These are phyloP conservation scores for Crambe crambe DNA, from an alignment of 37 sponge, comb jelly and placozoan species.

Conservation along the genomic window DNA sequence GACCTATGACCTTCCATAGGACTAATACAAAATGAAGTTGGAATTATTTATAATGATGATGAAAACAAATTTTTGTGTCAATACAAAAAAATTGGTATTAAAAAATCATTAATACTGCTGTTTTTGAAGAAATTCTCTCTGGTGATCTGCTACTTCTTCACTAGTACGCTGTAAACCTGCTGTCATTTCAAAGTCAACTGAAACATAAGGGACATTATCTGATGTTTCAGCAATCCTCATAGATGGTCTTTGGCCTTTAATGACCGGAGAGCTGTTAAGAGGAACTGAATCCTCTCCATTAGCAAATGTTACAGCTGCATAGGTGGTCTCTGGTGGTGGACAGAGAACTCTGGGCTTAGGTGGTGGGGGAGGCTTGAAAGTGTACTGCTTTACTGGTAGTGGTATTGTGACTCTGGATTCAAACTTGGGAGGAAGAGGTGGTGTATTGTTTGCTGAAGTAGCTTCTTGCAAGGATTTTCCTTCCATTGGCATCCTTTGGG, in stretches of 20 bases:
- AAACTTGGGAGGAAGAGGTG: conserved; percentile 10
- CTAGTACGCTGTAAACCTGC: neutral
- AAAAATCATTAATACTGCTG: no score
- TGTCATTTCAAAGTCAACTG: conserved; percentile 32
- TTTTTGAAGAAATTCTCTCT: neutral
- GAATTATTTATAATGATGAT: no score
- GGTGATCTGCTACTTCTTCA: conserved; percentile 3
- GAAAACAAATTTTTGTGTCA: no score
- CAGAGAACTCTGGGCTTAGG: conserved; percentile 28
- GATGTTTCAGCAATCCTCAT: neutral
- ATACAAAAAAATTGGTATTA: no score
- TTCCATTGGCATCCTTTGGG: neutral
- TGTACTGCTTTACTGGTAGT: conserved; percentile 18
- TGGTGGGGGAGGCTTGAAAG: conserved; percentile 28
- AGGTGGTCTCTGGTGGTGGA: neutral
- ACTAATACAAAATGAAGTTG: no score
- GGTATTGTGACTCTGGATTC: neutral
- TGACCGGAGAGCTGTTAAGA: neutral
- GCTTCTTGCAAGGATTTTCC: neutral
- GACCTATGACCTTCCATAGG: no score
- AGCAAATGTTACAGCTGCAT: conserved; percentile 8
- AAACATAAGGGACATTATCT: neutral
- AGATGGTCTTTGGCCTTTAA: no score
- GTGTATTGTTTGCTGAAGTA: neutral
- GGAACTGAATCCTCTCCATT: neutral